Conservation (phyloP, 2,113 vertebrate species). For the Rhabdomys dilectus region DNA sequence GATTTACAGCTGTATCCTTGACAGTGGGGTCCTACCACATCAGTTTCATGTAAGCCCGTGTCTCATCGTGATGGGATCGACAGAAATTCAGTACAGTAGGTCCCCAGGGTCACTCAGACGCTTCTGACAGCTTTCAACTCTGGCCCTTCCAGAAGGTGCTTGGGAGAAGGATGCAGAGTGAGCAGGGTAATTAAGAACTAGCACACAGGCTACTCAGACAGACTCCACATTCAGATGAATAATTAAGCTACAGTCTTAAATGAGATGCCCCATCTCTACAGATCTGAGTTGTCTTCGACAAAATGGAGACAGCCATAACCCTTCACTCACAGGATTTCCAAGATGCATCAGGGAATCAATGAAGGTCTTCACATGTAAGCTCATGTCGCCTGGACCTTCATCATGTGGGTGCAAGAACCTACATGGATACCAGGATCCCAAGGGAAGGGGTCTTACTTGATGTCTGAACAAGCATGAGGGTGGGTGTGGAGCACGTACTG, state of each 20-base stretch:
- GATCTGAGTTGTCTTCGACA: background rate
- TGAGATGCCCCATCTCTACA: background rate
- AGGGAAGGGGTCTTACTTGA: background rate
- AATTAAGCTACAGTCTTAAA: background rate
- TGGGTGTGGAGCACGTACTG: background rate
- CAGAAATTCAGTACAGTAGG: conserved; percentile 26
- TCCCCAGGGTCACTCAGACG: background rate
- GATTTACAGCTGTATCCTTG: background rate
- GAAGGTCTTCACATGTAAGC: background rate
- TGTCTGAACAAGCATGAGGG: background rate
- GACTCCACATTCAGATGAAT: background rate
- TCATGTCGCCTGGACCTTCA: background rate
- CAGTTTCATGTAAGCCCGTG: conserved; percentile 21
- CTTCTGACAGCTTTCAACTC: background rate
- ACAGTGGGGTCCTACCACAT: background rate
- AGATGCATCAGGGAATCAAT: background rate
- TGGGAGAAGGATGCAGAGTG: background rate
- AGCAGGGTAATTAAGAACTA: background rate
- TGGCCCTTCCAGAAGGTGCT: conserved; percentile 12
- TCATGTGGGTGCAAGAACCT: background rate
- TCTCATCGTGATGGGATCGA: background rate
- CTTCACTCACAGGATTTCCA: background rate
- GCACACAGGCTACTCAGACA: background rate
- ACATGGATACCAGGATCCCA: background rate
- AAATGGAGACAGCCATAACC: background rate